These are phyloP conservation scores for Micrasema longulum DNA, from an alignment of 1,140 invertebrate genomes.

Conservation along the genomic window DNA sequence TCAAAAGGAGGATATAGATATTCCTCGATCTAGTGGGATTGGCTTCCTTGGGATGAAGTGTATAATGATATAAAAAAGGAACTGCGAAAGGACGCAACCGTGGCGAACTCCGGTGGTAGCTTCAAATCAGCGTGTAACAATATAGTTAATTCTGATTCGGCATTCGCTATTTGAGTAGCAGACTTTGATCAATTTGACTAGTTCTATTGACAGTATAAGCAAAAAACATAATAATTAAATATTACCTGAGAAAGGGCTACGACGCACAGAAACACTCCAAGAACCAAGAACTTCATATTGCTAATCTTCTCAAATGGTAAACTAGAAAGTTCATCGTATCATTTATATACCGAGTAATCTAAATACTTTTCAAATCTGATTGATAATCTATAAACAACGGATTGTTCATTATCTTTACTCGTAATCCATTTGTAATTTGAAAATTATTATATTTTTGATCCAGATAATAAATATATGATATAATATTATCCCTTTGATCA, in stretches of 20 bases:
- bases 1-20: not conserved
- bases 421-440: too few relatives aligned
- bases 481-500: too few relatives aligned
- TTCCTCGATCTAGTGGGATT: not conserved
- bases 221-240: not conserved
- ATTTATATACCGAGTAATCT: too few relatives aligned
- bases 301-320: too few relatives aligned
- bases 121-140: not conserved
- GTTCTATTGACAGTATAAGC: not conserved
- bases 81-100: not conserved
- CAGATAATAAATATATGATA: too few relatives aligned
- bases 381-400: too few relatives aligned
- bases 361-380: too few relatives aligned
- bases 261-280: constrained; percentile 4
- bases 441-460: too few relatives aligned
- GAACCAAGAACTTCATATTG: constrained; percentile 8
- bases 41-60: not conserved
- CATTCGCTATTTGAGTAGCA: too few relatives aligned
- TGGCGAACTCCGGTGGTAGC: not conserved
- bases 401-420: too few relatives aligned
- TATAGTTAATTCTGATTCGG: too few relatives aligned
- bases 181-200: not conserved
- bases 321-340: too few relatives aligned
- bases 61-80: not conserved
- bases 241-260: constrained; percentile 17